These are phyloP conservation scores for Drosophila sucinea DNA, from an alignment of 1,140 invertebrate species.

Conservation along the genomic window DNA sequence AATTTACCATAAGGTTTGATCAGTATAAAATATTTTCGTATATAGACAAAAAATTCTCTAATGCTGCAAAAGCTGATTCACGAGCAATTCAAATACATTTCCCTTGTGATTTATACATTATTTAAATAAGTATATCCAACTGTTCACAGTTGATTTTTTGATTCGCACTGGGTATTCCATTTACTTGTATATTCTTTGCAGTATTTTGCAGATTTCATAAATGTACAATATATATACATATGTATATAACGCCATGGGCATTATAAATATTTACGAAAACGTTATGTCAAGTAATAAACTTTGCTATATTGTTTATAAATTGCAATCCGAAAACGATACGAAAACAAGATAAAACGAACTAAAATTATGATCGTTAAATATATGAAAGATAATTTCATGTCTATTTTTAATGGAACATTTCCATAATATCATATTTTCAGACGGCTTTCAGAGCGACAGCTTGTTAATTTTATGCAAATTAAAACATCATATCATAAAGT, in stretches of 20 bases:
- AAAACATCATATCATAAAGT: slow-evolving; percentile 52
- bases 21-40: background rate
- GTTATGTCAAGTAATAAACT: slow-evolving; percentile 30
- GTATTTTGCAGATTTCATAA: slow-evolving; percentile 30
- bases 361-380: slow-evolving; percentile 47
- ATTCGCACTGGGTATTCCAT: background rate
- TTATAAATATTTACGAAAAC: slow-evolving; percentile 41
- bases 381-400: slow-evolving; percentile 32
- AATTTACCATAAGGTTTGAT: no score
- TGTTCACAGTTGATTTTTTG: slow-evolving; percentile 13
- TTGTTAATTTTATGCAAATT: slow-evolving; percentile 51
- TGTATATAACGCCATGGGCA: slow-evolving; percentile 10
- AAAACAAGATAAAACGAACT: slow-evolving; percentile 1
- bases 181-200: slow-evolving; percentile 19
- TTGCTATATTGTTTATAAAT: slow-evolving; percentile 44
- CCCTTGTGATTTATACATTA: background rate
- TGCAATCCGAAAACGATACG: slow-evolving; percentile 8
- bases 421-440: slow-evolving; percentile 52
- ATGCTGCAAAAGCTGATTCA: background rate
- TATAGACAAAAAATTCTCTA: background rate
- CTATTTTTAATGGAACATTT: slow-evolving; percentile 50
- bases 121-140: slow-evolving; percentile 24
- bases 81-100: slow-evolving; percentile 7
- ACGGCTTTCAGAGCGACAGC: slow-evolving; percentile 13
- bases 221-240: slow-evolving; percentile 32